These are phyloP conservation scores for Phycodurus eques DNA, from an alignment of 2,113 vertebrate genomes.

Conservation along the genomic window DNA sequence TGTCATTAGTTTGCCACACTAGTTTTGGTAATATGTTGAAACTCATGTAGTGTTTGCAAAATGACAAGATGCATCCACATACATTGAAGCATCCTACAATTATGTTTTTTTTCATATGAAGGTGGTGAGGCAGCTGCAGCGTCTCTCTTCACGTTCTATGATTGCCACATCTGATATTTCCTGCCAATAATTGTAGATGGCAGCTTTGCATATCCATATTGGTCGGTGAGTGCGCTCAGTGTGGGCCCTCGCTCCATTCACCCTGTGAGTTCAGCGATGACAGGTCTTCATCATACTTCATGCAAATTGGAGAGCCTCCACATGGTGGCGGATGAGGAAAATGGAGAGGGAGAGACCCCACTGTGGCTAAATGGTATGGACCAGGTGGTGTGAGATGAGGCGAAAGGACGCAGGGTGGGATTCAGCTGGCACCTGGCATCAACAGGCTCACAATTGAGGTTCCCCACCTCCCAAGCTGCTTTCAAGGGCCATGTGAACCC, in stretches of 20 bases:
- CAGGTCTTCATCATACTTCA: constrained; percentile 45
- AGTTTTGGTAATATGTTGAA: constrained; percentile 2
- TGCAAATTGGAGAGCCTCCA: constrained; percentile 44
- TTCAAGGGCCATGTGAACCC: constrained; percentile 48
- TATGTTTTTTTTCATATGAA: constrained; percentile 18
- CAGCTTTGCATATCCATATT: constrained; percentile 53
- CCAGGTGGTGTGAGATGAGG: constrained; percentile 61
- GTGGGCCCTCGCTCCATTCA: constrained; percentile 55
- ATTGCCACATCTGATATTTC: constrained; percentile 59
- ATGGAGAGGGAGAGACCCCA: constrained; percentile 48
- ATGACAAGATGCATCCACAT: constrained; percentile 7
- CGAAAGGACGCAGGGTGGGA: constrained; percentile 32
- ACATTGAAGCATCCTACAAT: constrained; percentile 3
- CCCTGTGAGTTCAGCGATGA: constrained; percentile 40
- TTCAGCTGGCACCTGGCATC: constrained; percentile 64
- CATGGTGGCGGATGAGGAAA: constrained; percentile 32
- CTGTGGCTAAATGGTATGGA: constrained; percentile 46
- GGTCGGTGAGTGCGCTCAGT: constrained; percentile 49
- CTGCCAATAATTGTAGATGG: constrained; percentile 51
- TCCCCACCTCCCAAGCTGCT: constrained; percentile 37
- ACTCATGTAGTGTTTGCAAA: neutral
- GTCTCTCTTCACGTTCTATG: constrained; percentile 45
- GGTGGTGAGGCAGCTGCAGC: constrained; percentile 50
- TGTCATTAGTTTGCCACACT: neutral
- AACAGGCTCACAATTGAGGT: constrained; percentile 59